Evolutionary conservation across 2,113 vertebrate species (phyloP).

Genomic region (Agapornis roseicollis): DNA sequence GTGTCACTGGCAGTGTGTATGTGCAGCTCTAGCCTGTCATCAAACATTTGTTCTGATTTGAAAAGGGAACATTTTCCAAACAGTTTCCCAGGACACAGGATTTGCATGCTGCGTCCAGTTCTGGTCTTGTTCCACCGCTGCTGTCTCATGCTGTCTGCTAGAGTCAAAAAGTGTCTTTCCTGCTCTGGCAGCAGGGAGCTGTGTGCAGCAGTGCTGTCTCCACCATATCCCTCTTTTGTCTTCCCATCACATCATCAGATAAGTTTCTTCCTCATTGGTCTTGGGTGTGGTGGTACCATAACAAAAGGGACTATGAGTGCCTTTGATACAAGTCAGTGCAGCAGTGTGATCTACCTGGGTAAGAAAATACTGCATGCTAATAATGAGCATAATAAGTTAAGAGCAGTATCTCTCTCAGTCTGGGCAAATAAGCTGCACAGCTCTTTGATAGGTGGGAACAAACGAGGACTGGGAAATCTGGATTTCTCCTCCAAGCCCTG

Average conservation of each 20-base stretch:
- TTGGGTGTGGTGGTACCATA: neutral
- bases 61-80: neutral
- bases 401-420: neutral
- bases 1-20: neutral
- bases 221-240: neutral
- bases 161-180: neutral
- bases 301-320: neutral
- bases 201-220: neutral
- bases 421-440: neutral
- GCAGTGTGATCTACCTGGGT: neutral
- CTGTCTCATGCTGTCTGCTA: neutral
- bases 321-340: neutral
- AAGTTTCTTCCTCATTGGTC: neutral
- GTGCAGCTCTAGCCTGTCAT: neutral
- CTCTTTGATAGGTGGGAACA: neutral
- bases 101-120: neutral
- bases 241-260: neutral
- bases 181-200: neutral
- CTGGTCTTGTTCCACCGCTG: neutral
- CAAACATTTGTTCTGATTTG: neutral
- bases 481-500: neutral
- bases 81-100: neutral
- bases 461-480: neutral
- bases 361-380: neutral
- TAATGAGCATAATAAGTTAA: neutral